phyloP scores from a whole-genome alignment of 2,113 vertebrate genomes.

The Phylloscopus trochilus region DNA sequence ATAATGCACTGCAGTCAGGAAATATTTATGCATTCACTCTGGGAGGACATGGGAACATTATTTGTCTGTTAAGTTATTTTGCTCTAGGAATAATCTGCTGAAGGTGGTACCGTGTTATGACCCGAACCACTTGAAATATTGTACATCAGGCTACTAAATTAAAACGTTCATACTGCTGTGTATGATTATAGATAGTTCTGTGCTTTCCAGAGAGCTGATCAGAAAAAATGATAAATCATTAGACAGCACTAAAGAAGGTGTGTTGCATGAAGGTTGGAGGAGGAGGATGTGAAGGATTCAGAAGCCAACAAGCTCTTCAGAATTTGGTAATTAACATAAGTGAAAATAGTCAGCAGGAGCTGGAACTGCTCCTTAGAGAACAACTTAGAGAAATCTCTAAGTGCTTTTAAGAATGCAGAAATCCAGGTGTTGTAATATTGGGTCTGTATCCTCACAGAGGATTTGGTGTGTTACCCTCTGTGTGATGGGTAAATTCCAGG shows the following conservation, averaged over 20 bases:
- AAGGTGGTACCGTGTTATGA: not conserved
- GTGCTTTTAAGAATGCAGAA: not conserved
- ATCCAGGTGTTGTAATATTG: not conserved
- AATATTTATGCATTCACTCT: not conserved
- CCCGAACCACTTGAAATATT: not conserved
- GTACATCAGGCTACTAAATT: not conserved
- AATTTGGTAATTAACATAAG: not conserved
- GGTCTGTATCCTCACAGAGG: not conserved
- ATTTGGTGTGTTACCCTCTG: not conserved
- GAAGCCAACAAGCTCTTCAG: constrained; percentile 31
- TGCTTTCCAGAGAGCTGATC: not conserved
- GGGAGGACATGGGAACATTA: not conserved
- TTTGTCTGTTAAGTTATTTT: not conserved
- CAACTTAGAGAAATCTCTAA: not conserved
- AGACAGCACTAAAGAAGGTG: not conserved
- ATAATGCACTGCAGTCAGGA: not conserved
- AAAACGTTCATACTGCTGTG: not conserved
- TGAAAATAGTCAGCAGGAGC: not conserved
- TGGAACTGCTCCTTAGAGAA: not conserved
- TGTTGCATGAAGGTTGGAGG: not conserved
- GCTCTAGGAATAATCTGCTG: not conserved
- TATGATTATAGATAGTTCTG: not conserved
- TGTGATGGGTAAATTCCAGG: not conserved
- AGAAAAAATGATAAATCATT: not conserved
- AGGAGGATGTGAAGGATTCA: not conserved